Conservation (phyloP, 2,888 invertebrate species). For the Andrena hattorfiana region DNA sequence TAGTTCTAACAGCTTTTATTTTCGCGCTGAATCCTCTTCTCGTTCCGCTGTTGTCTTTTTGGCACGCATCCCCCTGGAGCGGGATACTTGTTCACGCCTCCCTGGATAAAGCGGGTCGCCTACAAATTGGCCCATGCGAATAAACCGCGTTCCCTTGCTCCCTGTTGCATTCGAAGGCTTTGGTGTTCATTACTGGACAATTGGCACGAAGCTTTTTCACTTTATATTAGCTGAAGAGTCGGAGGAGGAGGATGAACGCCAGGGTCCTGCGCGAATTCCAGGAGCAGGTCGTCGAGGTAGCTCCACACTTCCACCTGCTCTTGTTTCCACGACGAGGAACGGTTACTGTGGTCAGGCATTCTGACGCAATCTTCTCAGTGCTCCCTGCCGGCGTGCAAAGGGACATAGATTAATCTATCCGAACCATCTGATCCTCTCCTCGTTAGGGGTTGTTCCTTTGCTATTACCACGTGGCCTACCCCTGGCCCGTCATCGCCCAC, state of each 20-base stretch:
- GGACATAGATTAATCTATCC: conserved; percentile 70
- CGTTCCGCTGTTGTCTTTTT: conserved; percentile 34
- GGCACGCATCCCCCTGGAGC: conserved; percentile 15
- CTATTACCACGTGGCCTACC: conserved; percentile 45
- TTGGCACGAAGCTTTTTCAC: not conserved
- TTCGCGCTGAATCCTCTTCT: conserved; percentile 41
- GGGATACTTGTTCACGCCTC: conserved; percentile 51
- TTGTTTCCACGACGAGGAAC: conserved; percentile 39
- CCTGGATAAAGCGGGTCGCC: conserved; percentile 41
- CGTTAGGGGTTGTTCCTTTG: conserved; percentile 70
- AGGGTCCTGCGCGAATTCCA: conserved; percentile 8
- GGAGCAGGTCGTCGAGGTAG: not conserved
- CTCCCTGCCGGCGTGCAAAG: conserved; percentile 23
- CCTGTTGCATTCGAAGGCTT: not conserved
- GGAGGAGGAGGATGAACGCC: not conserved
- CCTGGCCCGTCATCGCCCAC: conserved; percentile 26
- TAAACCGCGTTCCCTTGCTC: not conserved
- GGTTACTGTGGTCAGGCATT: conserved; percentile 31
- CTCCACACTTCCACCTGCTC: conserved; percentile 45
- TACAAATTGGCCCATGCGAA: conserved; percentile 51
- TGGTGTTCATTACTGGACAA: not conserved
- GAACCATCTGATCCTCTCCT: conserved; percentile 70
- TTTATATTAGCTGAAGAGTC: not conserved
- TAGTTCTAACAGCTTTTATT: conserved; percentile 57
- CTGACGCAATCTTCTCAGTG: conserved; percentile 42